A percentile compares a stretch with the other conserved stretches of the same genome.
Conservation (phyloP, 1,140 invertebrate species). For the Eurosta solidaginis region DNA sequence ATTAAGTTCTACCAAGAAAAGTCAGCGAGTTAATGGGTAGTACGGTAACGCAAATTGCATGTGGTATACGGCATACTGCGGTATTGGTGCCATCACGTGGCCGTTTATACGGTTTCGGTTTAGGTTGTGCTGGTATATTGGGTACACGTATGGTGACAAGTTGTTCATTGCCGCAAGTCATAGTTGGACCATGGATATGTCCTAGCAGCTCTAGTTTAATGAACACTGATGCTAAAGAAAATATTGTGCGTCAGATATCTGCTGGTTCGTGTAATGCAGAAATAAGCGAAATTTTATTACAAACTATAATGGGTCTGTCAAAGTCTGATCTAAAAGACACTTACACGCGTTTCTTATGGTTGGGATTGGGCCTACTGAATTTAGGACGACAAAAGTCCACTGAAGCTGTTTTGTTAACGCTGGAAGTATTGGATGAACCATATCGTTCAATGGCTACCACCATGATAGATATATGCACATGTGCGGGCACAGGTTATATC, state of each 20-base stretch:
- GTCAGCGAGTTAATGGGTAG: slow-evolving; percentile 81
- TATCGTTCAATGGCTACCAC: slow-evolving; percentile 94
- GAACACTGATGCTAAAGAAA: too few species aligned
- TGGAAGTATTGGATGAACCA: too few species aligned
- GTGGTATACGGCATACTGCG: slow-evolving; percentile 80
- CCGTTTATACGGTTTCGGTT: slow-evolving; percentile 87
- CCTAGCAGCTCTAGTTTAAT: too few species aligned
- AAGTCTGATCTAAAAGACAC: slow-evolving; percentile 84
- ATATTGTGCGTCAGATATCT: slow-evolving; percentile 93
- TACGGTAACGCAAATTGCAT: slow-evolving; percentile 83
- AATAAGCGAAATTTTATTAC: slow-evolving; percentile 87
- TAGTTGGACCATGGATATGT: slow-evolving; percentile 70
- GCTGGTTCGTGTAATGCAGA: slow-evolving; percentile 94
- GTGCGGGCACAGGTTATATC: slow-evolving; percentile 98
- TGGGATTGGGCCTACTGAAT: slow-evolving; percentile 93
- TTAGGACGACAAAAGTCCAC: too few species aligned
- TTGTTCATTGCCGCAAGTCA: slow-evolving; percentile 67
- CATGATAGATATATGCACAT: slow-evolving; percentile 97
- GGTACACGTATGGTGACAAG: slow-evolving; percentile 64
- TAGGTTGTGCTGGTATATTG: slow-evolving; percentile 86
- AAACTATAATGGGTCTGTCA: slow-evolving; percentile 85
- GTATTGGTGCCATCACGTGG: slow-evolving; percentile 77
- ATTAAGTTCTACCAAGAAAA: slow-evolving; percentile 87
- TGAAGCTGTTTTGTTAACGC: too few species aligned
- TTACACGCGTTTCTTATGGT: slow-evolving; percentile 85